Evolutionary conservation across 2,888 invertebrate genomes (phyloP).

Genomic region (Macropis europaea): DNA sequence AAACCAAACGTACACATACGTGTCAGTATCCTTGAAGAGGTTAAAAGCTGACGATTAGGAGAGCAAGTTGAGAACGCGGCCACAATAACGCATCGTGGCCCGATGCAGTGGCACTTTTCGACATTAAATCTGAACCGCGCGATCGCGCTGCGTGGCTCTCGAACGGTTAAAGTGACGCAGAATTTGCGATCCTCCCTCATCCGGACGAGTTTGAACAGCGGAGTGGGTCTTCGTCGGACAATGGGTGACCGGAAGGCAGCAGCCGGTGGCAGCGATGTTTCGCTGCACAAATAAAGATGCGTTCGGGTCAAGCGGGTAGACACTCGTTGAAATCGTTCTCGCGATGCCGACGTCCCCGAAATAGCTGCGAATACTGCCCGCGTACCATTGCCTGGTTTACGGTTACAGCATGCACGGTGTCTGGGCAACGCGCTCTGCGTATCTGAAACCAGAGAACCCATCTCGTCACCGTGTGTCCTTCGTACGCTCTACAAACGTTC

Average conservation of each 20-base stretch:
- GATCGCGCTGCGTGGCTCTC: too few relatives aligned
- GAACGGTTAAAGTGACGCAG: too few relatives aligned
- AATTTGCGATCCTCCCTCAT: too few relatives aligned
- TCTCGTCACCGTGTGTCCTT: conserved; percentile 54
- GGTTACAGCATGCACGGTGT: conserved; percentile 67
- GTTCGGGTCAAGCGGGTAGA: conserved; percentile 58
- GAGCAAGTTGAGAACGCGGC: too few relatives aligned
- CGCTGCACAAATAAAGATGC: conserved; percentile 54
- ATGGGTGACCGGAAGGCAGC: conserved; percentile 14
- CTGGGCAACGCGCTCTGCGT: conserved; percentile 65
- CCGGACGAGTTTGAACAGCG: too few relatives aligned
- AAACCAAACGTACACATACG: too few relatives aligned
- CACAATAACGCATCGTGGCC: too few relatives aligned
- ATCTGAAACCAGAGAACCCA: conserved; percentile 68
- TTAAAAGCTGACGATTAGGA: too few relatives aligned
- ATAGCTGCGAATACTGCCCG: conserved; percentile 63
- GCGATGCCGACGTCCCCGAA: conserved; percentile 61
- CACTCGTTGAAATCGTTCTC: conserved; percentile 63
- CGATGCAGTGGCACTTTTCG: too few relatives aligned
- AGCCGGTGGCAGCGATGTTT: background rate
- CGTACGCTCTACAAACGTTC: conserved; percentile 49
- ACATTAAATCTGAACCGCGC: too few relatives aligned
- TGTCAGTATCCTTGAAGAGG: too few relatives aligned
- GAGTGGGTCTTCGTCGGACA: too few relatives aligned
- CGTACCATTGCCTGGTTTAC: conserved; percentile 65